A percentile compares a stretch with the other conserved stretches of the same genome.
Conservation (phyloP, 2,113 vertebrate genomes). For the Megaceryle maxima region DNA sequence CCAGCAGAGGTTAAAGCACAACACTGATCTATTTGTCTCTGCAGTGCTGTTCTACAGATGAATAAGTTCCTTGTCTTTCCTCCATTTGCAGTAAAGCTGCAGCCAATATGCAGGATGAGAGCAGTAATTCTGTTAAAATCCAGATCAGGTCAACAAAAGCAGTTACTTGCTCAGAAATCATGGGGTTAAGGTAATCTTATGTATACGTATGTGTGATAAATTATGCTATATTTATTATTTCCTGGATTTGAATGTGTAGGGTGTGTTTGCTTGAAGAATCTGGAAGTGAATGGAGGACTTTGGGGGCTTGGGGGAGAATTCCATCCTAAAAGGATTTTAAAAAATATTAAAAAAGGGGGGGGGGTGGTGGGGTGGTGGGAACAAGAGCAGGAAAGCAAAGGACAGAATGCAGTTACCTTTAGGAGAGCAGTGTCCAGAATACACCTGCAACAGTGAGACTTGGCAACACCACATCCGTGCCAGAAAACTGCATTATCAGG, state of each 20-base stretch:
- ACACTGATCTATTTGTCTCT: background rate
- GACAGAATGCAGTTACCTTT: background rate
- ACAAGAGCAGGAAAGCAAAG: background rate
- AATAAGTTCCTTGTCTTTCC: background rate
- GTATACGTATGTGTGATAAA: background rate
- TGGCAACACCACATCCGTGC: background rate
- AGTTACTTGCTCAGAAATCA: background rate
- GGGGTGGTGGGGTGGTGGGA: background rate
- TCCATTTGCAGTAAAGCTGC: background rate
- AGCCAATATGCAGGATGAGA: background rate
- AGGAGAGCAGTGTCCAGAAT: background rate
- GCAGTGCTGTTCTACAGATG: background rate
- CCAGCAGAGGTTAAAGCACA: no score
- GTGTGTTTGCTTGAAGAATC: background rate
- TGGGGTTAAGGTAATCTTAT: background rate
- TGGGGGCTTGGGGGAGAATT: background rate
- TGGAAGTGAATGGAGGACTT: rapidly evolving
- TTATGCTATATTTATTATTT: background rate
- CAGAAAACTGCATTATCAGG: background rate
- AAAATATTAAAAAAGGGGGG: background rate
- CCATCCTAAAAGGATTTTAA: background rate
- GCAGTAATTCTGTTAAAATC: background rate
- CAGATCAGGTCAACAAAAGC: background rate
- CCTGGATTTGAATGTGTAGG: background rate
- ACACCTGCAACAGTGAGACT: background rate